Evolutionary conservation across 2,888 invertebrate species (phyloP).

Genomic region (Zhengitettix transpicula): DNA sequence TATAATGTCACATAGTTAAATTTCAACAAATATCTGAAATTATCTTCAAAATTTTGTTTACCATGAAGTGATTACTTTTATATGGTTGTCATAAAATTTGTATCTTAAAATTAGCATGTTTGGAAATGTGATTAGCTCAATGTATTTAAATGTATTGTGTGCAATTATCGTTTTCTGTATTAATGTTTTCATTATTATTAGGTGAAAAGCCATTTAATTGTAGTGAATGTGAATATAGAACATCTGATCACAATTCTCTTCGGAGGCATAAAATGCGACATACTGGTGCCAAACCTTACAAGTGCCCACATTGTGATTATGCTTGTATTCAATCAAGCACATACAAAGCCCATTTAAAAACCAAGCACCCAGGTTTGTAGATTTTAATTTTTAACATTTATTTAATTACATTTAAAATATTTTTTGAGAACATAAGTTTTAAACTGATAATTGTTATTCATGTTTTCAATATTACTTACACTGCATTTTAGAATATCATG

Average conservation of each 20-base stretch:
- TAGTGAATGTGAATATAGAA: slow-evolving; percentile 49
- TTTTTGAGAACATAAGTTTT: not conserved
- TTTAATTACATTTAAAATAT: not conserved
- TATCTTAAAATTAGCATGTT: no score
- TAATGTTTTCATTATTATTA: slow-evolving; percentile 19
- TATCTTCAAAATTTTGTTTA: no score
- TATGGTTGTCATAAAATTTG: no score
- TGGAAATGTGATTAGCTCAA: no score
- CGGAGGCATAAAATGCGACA: slow-evolving; percentile 64
- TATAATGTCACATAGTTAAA: no score
- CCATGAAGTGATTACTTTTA: no score
- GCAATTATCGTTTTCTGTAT: not conserved
- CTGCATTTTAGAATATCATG: no score
- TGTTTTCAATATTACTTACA: no score
- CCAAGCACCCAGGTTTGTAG: slow-evolving; percentile 49
- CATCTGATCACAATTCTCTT: slow-evolving; percentile 66
- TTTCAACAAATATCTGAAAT: no score
- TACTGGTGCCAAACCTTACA: slow-evolving; percentile 55
- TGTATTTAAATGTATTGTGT: no score
- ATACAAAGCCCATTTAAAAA: slow-evolving; percentile 59
- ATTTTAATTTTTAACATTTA: not conserved
- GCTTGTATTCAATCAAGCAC: slow-evolving; percentile 64
- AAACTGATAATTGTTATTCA: no score
- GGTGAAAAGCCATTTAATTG: slow-evolving; percentile 67
- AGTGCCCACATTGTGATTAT: slow-evolving; percentile 63